Base-by-base conservation (phyloP, 2,888 invertebrate genomes). In the Melinaea marsaeus region DNA sequence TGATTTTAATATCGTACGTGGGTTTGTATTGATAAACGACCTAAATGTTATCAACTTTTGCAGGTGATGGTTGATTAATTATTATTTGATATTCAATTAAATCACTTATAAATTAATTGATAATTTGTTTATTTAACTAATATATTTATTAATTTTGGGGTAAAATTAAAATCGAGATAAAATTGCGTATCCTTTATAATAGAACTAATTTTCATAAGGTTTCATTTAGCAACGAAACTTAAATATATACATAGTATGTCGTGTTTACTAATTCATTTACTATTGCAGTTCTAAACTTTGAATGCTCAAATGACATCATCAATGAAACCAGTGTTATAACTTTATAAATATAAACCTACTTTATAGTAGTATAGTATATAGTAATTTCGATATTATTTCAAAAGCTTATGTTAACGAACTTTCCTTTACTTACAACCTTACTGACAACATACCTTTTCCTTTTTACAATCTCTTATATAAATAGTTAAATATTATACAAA, bases 1-100 rank as follows among this genome's bases (percentile, higher is more conserved):
- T 90, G 88, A 85, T 88, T 87, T 87, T 86, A 85, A 88, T 88
- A 85, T 70, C 47, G 75, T 75, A 74, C 78, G 87, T 88, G 79
- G 88, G 89, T 76, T 86, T 32, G 11, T 61, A 64, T 54, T 60
- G 62, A 57, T 56, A 63, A 60, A 64, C 67, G 71, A 67, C 65
- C 63, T 65, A 68, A 61, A 63, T 71, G 67, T 51, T 57, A 61
- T 66, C 65, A 62, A 69, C 69, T 72, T 71, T 69, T 69, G 67
- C 76, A 76, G 72, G 73, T 78, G 79, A 79, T 70, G 72, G 74
- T 74, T 71, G 72, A 73, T 74, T 73, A 68, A 74, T 74, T 60
- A 63, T 62, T 57, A 64, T 62, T 66, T 62, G 55, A 57, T 61
- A 69, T 69, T 63, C 60, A 64, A 66, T 54, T 60, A 56, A 64